Evolutionary conservation across 2,888 invertebrate species (phyloP).

Genomic region (Drosophila borborema): DNA sequence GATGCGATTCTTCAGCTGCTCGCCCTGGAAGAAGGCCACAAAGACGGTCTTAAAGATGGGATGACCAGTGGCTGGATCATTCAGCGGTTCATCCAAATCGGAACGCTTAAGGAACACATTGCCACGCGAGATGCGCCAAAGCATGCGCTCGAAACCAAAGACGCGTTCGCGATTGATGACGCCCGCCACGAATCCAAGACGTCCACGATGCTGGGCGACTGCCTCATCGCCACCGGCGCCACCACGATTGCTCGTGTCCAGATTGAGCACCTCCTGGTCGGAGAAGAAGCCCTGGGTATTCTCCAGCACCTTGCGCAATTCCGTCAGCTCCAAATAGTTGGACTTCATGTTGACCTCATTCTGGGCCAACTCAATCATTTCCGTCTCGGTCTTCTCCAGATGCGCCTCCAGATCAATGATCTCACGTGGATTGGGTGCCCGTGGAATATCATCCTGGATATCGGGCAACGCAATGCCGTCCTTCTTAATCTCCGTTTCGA

Average conservation of each 20-base stretch:
- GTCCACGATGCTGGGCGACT: constrained; percentile 84
- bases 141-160: constrained; percentile 94
- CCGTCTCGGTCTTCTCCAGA: constrained; percentile 98
- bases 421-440: constrained; percentile 91
- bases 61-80: constrained; percentile 90
- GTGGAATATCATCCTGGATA: constrained; percentile 88
- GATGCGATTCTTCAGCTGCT: constrained; percentile 93
- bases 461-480: constrained; percentile 91
- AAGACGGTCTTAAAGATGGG: constrained; percentile 94
- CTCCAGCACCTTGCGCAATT: constrained; percentile 95
- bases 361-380: constrained; percentile 96
- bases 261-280: constrained; percentile 84
- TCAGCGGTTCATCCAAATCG: constrained; percentile 91
- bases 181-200: constrained; percentile 92
- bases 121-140: constrained; percentile 95
- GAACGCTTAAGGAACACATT: constrained; percentile 94
- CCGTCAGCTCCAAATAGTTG: constrained; percentile 96
- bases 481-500: constrained; percentile 93
- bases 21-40: constrained; percentile 93
- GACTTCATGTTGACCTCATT: constrained; percentile 97
- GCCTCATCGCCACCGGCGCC: constrained; percentile 86
- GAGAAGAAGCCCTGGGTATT: constrained; percentile 91
- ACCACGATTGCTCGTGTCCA: constrained; percentile 90
- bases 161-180: constrained; percentile 93
- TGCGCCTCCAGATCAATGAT: constrained; percentile 94